Percentiles rank a stretch among this genome's conserved stretches.
phyloP scores from a whole-genome alignment of 2,797 vertebrate genomes.

The Mormyrops attenuatus region DNA sequence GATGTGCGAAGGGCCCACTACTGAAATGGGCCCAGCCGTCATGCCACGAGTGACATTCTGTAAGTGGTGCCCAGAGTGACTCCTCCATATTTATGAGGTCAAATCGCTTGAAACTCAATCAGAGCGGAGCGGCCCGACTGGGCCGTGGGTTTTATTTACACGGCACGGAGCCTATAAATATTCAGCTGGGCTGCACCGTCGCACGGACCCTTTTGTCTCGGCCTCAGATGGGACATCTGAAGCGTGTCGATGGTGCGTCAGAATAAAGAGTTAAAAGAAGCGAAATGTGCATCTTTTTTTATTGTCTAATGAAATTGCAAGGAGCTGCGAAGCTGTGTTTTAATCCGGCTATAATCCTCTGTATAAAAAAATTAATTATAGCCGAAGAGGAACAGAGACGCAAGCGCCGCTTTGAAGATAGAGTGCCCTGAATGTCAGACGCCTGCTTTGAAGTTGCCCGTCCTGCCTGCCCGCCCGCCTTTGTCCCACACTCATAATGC shows the following conservation, averaged over 20 bases:
- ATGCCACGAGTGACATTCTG: neutral
- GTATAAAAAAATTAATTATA: conserved; percentile 76
- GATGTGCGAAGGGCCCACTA: neutral
- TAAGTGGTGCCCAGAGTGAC: neutral
- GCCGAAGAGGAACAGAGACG: conserved; percentile 83
- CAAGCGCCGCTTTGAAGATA: conserved; percentile 82
- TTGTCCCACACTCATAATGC: conserved; percentile 70
- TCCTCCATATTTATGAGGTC: conserved; percentile 16
- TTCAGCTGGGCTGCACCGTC: neutral
- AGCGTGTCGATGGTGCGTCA: neutral
- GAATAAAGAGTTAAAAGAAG: conserved; percentile 16
- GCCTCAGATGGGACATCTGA: neutral
- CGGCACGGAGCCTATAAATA: conserved; percentile 5
- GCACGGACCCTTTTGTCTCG: neutral
- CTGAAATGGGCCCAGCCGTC: neutral
- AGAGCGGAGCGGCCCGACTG: neutral
- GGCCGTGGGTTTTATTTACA: neutral
- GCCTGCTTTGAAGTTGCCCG: conserved; percentile 76
- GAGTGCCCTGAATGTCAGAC: conserved; percentile 80
- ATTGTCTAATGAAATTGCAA: conserved; percentile 49
- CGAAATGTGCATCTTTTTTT: conserved; percentile 26
- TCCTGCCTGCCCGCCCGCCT: conserved; percentile 53
- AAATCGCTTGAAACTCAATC: conserved; percentile 23
- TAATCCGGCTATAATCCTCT: conserved; percentile 60
- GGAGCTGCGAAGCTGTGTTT: conserved; percentile 46